Evolutionary conservation across 2,113 vertebrate genomes (phyloP).

Genomic region (Jaculus jaculus): DNA sequence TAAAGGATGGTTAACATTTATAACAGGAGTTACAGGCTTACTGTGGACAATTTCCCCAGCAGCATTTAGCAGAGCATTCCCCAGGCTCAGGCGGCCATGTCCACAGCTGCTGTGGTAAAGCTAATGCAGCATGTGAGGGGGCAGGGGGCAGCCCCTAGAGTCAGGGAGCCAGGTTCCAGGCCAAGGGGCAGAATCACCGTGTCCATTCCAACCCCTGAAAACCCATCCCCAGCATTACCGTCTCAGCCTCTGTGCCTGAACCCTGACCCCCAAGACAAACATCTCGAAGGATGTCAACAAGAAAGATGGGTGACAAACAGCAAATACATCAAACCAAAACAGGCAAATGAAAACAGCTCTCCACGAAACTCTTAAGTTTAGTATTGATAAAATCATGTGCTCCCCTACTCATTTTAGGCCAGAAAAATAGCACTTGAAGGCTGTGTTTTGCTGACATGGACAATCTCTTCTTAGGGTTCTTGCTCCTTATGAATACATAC

Average conservation of each 20-base stretch:
- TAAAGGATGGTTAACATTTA: slow-evolving; percentile 8
- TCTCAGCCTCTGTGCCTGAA: not conserved
- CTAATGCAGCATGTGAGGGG: not conserved
- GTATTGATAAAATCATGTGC: not conserved
- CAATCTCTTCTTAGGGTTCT: slow-evolving; percentile 9
- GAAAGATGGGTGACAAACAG: not conserved
- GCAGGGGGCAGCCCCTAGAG: not conserved
- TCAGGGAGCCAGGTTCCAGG: not conserved
- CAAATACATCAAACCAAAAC: not conserved
- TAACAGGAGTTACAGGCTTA: not conserved
- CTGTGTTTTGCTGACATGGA: not conserved
- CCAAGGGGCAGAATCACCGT: not conserved
- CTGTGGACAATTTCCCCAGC: slow-evolving; percentile 25
- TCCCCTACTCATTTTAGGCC: not conserved
- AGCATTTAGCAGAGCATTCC: slow-evolving; percentile 64
- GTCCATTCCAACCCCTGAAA: not conserved
- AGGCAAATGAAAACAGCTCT: not conserved
- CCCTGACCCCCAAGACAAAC: not conserved
- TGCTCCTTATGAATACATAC: slow-evolving; percentile 17
- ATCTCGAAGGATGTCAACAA: not conserved
- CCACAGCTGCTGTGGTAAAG: slow-evolving; percentile 59
- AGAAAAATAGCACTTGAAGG: not conserved
- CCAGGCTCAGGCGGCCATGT: slow-evolving; percentile 54
- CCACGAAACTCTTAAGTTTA: not conserved
- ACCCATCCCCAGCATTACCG: not conserved